Base-by-base conservation (phyloP, 2,797 vertebrate genomes). In the Cyprinella venusta region DNA sequence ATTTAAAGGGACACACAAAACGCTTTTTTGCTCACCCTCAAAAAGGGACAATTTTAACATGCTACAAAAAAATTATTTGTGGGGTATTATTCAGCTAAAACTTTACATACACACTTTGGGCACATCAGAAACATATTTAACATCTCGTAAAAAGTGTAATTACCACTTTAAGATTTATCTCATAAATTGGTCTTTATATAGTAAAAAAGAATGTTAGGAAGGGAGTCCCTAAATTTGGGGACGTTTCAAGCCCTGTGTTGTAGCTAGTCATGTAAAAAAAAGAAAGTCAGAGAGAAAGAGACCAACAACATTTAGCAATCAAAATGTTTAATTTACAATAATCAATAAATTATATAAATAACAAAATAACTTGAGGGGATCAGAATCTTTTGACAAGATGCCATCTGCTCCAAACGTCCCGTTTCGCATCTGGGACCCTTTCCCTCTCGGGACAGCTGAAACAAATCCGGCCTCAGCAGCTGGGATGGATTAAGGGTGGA, bases 401-500 rank as follows among this genome's bases (percentile, higher is more conserved):
- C 94, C 94, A 95, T 95, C 94, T 95, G 94, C 85, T 87, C 75
- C 1, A 13, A 82, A 84, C 88, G 83, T 89, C 50, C 56, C 64
- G 30, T 21, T 69, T 77, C 16, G 68, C 78, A 80, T 79, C 80
- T 85, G 87, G 85, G 82, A 88, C 67, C 76, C n/a, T 8, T 10
- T 59, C 50, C 48, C 67, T 38, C 78, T 77, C 4, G 89, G 89
- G 90, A 91, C 92, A 93, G 91, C 89, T 94, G 93, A 93, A 91
- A 88, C 87, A 88, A 93, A 93, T 93, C 92, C 89, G 88, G 88
- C 79, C 82, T 85, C 89, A 88, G 89, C 93, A 93, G 93, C 93
- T 94, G 94, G 83, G 87, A 81, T 86, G 90, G 91, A 92, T 93
- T 92, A 94, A 87, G 76, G 86, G 84, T 42, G 80, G 87, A 92